phyloP scores from a whole-genome alignment of 2,888 invertebrate genomes.

The Dicyrtoma fusca region DNA sequence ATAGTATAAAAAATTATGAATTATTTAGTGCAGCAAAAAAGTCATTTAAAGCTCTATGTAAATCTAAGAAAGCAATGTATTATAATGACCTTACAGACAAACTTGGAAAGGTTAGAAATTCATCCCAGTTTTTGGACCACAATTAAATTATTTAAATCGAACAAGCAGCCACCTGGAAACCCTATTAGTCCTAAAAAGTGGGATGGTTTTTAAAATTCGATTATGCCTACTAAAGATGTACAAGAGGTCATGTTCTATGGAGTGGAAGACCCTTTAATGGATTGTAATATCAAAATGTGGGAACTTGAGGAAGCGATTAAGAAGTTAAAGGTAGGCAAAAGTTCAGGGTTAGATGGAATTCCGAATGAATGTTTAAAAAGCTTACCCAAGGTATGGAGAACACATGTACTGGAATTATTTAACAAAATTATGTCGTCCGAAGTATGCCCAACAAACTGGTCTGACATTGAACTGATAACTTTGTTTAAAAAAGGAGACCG shows the following conservation, averaged over 20 bases:
- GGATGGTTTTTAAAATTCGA: not conserved
- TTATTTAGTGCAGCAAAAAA: too few relatives aligned
- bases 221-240: too few relatives aligned
- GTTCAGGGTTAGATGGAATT: constrained; percentile 42
- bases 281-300: constrained; percentile 9
- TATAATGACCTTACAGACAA: not conserved
- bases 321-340: constrained; percentile 33
- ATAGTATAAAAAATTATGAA: too few relatives aligned
- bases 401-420: constrained; percentile 2
- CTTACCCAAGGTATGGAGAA: not conserved
- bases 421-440: constrained; percentile 31
- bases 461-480: constrained; percentile 21
- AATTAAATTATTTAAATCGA: not conserved
- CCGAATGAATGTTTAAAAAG: constrained; percentile 43
- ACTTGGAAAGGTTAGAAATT: not conserved
- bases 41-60: too few relatives aligned
- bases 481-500: constrained; percentile 43
- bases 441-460: constrained; percentile 30
- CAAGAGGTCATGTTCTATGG: not conserved
- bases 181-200: not conserved
- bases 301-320: too few relatives aligned
- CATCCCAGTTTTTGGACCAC: not conserved
- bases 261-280: not conserved
- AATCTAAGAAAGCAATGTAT: not conserved
- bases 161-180: not conserved